Percentiles rank a stretch among this genome's conserved stretches.
Conservation (phyloP, 37 sponge, comb jelly and placozoan genomes). For the Aphrocallistes beatrix region DNA sequence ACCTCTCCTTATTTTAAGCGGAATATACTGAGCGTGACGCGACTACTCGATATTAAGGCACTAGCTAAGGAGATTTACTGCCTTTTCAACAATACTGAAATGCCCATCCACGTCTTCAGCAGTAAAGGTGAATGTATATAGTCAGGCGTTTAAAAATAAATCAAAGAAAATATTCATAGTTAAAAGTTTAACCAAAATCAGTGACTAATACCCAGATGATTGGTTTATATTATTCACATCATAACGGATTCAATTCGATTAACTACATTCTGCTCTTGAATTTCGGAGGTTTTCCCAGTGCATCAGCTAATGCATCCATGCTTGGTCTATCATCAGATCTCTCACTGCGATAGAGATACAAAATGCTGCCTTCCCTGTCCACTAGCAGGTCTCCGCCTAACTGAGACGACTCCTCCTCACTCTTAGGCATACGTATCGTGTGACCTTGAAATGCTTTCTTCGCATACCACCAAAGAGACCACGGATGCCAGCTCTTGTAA, state of each 20-base stretch:
- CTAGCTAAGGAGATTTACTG: too few species aligned
- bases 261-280: neutral
- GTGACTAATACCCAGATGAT: neutral
- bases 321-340: neutral
- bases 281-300: neutral
- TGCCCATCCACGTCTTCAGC: too few species aligned
- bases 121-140: too few species aligned
- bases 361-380: neutral
- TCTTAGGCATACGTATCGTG: neutral
- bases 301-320: neutral
- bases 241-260: neutral
- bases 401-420: neutral
- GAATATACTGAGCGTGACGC: too few species aligned
- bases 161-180: too few species aligned
- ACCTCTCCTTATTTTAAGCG: too few species aligned
- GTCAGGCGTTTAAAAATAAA: too few species aligned
- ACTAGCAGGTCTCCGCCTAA: neutral
- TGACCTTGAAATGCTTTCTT: neutral
- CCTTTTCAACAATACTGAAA: too few species aligned
- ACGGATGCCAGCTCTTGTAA: neutral
- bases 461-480: neutral
- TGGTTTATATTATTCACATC: neutral
- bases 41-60: too few species aligned
- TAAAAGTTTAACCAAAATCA: too few species aligned
- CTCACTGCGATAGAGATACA: neutral